These are phyloP conservation scores for Tryphoninae sp. DNA, from an alignment of 2,888 invertebrate genomes.

Conservation along the genomic window DNA sequence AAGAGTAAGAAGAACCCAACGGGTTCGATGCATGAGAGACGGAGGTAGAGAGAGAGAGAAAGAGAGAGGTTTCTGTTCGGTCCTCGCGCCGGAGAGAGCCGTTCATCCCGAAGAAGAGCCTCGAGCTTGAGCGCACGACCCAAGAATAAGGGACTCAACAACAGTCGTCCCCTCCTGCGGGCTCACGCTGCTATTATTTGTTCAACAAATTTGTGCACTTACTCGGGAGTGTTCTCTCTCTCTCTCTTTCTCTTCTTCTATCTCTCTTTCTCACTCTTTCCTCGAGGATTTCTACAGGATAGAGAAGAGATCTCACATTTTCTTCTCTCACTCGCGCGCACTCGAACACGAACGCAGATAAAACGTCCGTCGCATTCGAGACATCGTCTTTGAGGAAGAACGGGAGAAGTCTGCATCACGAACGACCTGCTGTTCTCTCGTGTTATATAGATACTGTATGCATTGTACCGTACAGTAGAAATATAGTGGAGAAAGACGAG, in stretches of 20 bases:
- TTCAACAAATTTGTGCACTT: constrained; percentile 65
- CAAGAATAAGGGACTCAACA: constrained; percentile 52
- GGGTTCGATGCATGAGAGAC: constrained; percentile 49
- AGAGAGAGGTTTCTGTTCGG: neutral
- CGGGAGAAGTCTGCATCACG: constrained; percentile 44
- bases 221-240: constrained; percentile 40
- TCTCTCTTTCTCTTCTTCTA: neutral
- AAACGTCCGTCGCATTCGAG: constrained; percentile 17
- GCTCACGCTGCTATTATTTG: constrained; percentile 61
- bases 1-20: constrained; percentile 29
- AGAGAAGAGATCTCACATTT: constrained; percentile 31
- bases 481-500: constrained; percentile 49
- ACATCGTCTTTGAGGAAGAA: constrained; percentile 44
- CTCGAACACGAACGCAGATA: neutral
- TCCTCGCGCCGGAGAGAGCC: constrained; percentile 27
- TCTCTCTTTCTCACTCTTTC: neutral
- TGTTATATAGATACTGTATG: constrained; percentile 18
- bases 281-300: constrained; percentile 43
- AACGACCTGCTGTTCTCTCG: constrained; percentile 41
- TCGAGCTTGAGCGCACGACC: constrained; percentile 57
- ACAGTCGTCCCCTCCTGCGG: constrained; percentile 23
- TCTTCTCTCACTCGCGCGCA: constrained; percentile 28
- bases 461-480: constrained; percentile 42
- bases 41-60: no score
- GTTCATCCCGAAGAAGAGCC: constrained; percentile 55